Base-by-base conservation (phyloP, 2,888 invertebrate genomes). In the Hyppa rectilinea region DNA sequence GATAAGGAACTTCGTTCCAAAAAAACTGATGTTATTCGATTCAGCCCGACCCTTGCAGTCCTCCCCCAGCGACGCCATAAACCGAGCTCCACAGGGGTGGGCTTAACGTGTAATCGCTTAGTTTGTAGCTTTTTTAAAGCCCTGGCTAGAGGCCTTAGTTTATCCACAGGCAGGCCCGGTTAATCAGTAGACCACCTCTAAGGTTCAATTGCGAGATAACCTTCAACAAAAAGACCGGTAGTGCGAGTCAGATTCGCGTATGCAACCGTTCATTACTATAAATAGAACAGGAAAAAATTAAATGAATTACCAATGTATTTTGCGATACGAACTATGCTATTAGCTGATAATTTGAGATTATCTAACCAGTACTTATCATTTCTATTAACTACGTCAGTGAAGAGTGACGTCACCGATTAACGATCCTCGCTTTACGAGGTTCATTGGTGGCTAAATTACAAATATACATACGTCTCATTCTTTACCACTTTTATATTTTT, bases 361-460 rank as follows among this genome's bases (percentile, higher is more conserved):
- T 53, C 45, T 53, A 36, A 45, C 7, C n/a, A 17, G n/a, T 34
- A 29, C 38, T 45, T 67, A 71, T 75, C 68, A 47, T 40, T 29
- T 55, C 34, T 29, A 76, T 71, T 34, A 68, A 34, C 12, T 71
- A 71, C 75, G 53, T 71, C 68, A 65, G 14, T 29, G 23, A 20
- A 12, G 17, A 45, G 52, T 66, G 23, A 38, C 36, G 52, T 75
- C 4, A 45, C 1, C 10, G 12, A 64, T 66, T 66, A 20, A 5
- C 2, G 6, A 49, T 31, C 5, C 29, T 23, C 12, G n/a, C 6
- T 26, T 45, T 26, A 64, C 14, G 6, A 36, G 17, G 36, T 45
- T 65, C 26, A 45, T 45, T 66, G 20, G 6, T 20, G 23, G 26
- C 20, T 26, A 43, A 34, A 34, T 65, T 26, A 62, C 20, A 26